Evolutionary conservation across 1,140 invertebrate species (phyloP).

Genomic region (Schlechtendalia chinensis): DNA sequence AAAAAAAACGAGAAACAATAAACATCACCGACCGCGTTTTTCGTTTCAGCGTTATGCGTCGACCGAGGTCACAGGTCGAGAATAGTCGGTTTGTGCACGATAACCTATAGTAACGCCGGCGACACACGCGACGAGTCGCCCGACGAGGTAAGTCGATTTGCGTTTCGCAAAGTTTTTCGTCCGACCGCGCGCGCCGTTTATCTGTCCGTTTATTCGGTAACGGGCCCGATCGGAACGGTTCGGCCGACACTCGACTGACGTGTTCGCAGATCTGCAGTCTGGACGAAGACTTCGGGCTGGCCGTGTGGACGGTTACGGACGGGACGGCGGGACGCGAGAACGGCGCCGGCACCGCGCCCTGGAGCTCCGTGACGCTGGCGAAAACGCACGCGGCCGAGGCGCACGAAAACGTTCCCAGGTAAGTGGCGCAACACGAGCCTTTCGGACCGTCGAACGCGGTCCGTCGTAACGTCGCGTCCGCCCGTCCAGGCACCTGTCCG

Average conservation of each 20-base stretch:
- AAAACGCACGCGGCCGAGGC: constrained; percentile 12
- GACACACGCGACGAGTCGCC: not conserved
- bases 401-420: constrained; percentile 23
- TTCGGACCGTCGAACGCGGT: no score
- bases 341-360: constrained; percentile 1
- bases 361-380: not conserved
- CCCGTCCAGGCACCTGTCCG: not conserved
- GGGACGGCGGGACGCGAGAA: not conserved
- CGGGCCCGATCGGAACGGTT: no score
- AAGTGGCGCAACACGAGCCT: no score
- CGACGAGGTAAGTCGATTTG: constrained; percentile 5
- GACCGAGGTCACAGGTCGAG: not conserved
- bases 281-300: constrained; percentile 25
- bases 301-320: constrained; percentile 3
- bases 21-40: no score
- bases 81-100: not conserved
- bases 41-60: not conserved
- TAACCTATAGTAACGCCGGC: not conserved
- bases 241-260: no score
- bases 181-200: no score
- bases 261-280: constrained; percentile 30
- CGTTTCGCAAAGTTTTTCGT: no score
- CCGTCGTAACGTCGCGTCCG: no score
- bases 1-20: no score
- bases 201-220: no score